Evolutionary conservation across 2,888 invertebrate genomes (phyloP), one percentile per base, ranked within the genome.

Genomic region (Acleris laterana): DNA sequence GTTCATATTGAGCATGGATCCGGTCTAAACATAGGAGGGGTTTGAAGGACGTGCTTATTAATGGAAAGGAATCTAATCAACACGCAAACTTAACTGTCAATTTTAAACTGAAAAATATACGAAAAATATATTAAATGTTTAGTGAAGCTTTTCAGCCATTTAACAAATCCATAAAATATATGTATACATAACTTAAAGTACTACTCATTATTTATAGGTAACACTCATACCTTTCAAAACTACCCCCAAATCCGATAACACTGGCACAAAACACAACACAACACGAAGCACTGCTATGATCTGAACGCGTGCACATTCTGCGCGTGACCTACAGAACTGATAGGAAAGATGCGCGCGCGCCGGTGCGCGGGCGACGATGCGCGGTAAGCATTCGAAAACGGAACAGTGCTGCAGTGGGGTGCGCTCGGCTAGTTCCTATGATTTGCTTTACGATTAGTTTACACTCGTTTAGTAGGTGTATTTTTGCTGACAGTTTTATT

Each of bases 311-410:
- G 46, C 38, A 28, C 57, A 22, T 49, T 60, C 17, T 44, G 25
- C 81, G 74, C 74, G 76, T 87, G 88, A 85, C 88, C 87, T 83
- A 85, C 72, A 87, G 82, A 79, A 83, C 83, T 81, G 83, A 85
- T 82, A 84, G 84, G 84, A 74, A 70, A 71, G 72, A 71, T 72
- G 32, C 38, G 38, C 38, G 38, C 38, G 13, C 38, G 38, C 38
- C 38, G 38, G 38, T 38, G 83, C 84, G 83, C 83, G 69, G 44
- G 81, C 80, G 84, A 82, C 73, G 69, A 70, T 69, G 76, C 81
- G 76, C 72, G 70, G 73, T 75, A 75, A 77, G 79, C 80, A 82
- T 84, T 85, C 76, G 82, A 84, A 82, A 82, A 82, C 77, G 71
- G 69, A 69, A 65, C 67, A 68, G 74, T 61, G 63, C 66, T 44